These are phyloP conservation scores for Hedychridium roseum DNA, from an alignment of 2,888 invertebrate species.

Conservation along the genomic window DNA sequence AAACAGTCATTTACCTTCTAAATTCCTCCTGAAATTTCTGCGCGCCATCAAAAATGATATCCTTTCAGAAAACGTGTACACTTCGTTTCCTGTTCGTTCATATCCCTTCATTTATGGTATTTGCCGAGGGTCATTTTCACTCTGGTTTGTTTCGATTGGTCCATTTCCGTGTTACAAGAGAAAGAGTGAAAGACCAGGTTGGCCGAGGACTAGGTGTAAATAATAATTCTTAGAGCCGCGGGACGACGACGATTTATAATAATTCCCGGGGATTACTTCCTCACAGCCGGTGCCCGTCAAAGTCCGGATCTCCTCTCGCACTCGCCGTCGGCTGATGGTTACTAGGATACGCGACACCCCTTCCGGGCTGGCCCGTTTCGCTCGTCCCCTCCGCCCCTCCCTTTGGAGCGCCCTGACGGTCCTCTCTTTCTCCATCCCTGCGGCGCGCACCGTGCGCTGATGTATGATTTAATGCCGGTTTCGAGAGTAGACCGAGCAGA, in stretches of 20 bases:
- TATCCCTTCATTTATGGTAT: too few relatives aligned
- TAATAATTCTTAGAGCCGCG: too few relatives aligned
- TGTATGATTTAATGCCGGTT: slow-evolving; percentile 60
- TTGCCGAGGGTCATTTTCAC: too few relatives aligned
- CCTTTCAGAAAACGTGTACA: too few relatives aligned
- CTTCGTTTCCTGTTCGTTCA: too few relatives aligned
- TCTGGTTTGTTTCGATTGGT: too few relatives aligned
- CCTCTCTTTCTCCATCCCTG: slow-evolving; percentile 13
- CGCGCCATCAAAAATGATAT: too few relatives aligned
- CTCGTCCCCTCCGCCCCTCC: slow-evolving; percentile 28
- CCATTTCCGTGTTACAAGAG: too few relatives aligned
- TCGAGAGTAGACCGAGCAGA: slow-evolving; percentile 51
- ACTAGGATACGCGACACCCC: slow-evolving; percentile 49
- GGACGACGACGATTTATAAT: slow-evolving; percentile 14
- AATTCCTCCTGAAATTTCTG: too few relatives aligned
- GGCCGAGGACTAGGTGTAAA: too few relatives aligned
- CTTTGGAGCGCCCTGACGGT: slow-evolving; percentile 9
- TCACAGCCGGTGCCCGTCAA: slow-evolving; percentile 27
- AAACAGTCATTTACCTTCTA: too few relatives aligned
- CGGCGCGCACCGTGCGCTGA: slow-evolving; percentile 47
- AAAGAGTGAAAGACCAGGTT: too few relatives aligned
- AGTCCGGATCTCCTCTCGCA: slow-evolving; percentile 32
- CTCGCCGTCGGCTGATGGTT: slow-evolving; percentile 45
- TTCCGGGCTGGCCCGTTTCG: slow-evolving; percentile 33
- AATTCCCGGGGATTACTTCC: slow-evolving; percentile 16